Conservation (phyloP, 2,113 vertebrate species). For the Nothoprocta perdicaria region DNA sequence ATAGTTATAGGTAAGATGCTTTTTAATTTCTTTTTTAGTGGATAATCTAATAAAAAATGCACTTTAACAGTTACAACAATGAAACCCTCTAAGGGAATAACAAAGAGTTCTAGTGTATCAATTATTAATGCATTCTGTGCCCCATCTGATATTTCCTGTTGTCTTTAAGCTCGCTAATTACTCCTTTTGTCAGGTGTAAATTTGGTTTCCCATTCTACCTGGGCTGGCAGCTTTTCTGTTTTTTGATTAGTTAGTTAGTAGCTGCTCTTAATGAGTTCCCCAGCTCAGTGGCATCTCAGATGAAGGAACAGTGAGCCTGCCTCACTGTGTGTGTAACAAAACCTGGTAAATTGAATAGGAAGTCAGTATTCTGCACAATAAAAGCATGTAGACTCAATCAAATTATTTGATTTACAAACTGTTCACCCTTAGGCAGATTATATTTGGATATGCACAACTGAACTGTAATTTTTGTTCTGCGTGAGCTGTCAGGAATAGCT, state of each 20-base stretch:
- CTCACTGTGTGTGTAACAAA: neutral
- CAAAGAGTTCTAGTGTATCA: conserved; percentile 67
- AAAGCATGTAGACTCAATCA: conserved; percentile 52
- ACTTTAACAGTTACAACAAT: conserved; percentile 70
- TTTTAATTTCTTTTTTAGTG: conserved; percentile 60
- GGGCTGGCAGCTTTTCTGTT: conserved; percentile 57
- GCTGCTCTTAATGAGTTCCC: conserved; percentile 67
- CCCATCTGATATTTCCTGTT: conserved; percentile 72
- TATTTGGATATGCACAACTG: conserved; percentile 58
- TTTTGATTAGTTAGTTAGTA: conserved; percentile 63
- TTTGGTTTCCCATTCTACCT: conserved; percentile 71
- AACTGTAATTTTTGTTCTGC: conserved; percentile 34
- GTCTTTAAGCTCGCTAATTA: conserved; percentile 75
- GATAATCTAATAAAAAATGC: conserved; percentile 66
- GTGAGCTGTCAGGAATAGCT: conserved; percentile 52
- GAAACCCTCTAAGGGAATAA: conserved; percentile 66
- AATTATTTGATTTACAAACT: conserved; percentile 64
- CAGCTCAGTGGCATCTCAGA: conserved; percentile 42
- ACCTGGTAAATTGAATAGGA: neutral
- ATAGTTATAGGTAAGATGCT: conserved; percentile 31
- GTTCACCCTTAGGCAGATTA: conserved; percentile 74
- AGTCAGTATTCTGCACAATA: neutral
- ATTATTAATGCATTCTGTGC: conserved; percentile 72
- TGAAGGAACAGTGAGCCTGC: neutral
- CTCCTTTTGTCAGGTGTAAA: conserved; percentile 73